Evolutionary conservation across 2,113 vertebrate species (phyloP).

Genomic region (Actenoides hombroni): DNA sequence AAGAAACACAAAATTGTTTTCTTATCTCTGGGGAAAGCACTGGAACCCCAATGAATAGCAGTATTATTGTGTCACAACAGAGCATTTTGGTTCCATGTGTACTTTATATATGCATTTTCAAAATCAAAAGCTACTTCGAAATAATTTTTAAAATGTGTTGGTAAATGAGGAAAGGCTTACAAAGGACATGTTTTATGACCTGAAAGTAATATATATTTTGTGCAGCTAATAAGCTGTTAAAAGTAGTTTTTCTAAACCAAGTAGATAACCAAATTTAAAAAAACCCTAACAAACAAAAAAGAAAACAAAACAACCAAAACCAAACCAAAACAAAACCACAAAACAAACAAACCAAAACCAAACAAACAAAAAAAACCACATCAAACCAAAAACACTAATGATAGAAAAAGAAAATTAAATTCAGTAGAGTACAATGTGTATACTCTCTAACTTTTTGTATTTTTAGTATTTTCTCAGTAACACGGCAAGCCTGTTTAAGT

Average conservation of each 20-base stretch:
- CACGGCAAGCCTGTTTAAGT: neutral
- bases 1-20: neutral
- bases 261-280: neutral
- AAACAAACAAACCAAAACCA: too few species aligned
- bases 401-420: neutral
- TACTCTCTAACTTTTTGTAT: neutral
- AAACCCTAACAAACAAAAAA: neutral
- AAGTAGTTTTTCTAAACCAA: neutral
- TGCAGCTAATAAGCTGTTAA: neutral
- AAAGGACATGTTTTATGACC: accelerated
- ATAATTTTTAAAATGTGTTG: neutral
- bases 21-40: neutral
- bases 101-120: neutral
- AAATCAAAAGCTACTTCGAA: neutral
- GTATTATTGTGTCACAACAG: neutral
- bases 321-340: neutral
- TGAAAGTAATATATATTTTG: neutral
- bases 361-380: too few species aligned
- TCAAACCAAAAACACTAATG: neutral
- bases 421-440: neutral
- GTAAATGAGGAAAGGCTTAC: neutral
- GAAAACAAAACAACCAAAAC: too few species aligned
- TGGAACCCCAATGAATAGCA: neutral
- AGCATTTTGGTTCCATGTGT: neutral
- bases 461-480: neutral